These are phyloP conservation scores for Marmota monax DNA, from an alignment of 2,113 vertebrate genomes.

Conservation along the genomic window DNA sequence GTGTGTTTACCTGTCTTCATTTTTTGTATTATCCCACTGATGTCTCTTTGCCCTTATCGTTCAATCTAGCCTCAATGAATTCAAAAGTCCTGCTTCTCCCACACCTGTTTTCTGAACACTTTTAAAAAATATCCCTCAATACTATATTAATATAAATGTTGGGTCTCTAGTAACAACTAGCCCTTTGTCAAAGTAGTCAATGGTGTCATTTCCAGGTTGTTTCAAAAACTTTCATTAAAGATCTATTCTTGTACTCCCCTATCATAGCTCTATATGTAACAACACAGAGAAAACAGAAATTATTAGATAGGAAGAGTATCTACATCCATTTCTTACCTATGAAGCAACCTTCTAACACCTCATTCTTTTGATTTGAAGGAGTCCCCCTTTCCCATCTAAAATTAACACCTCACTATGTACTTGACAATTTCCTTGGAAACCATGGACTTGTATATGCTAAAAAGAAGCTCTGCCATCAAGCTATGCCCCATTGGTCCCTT, in stretches of 20 bases:
- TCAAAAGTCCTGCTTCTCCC: background rate
- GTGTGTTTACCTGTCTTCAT: background rate
- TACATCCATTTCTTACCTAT: background rate
- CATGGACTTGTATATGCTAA: background rate
- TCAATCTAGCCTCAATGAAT: background rate
- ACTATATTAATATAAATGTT: conserved; percentile 9
- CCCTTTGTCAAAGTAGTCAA: background rate
- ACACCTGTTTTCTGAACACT: background rate
- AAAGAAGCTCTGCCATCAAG: background rate
- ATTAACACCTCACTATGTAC: background rate
- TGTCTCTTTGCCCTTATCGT: background rate
- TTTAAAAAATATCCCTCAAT: background rate
- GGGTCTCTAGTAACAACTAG: background rate
- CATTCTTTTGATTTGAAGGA: background rate
- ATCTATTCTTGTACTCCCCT: background rate
- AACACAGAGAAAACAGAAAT: background rate
- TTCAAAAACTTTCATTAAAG: background rate
- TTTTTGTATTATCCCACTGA: background rate
- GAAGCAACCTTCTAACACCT: background rate
- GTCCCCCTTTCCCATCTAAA: background rate
- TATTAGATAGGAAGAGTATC: background rate
- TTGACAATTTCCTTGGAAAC: background rate
- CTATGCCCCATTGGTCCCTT: background rate
- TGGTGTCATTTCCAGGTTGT: background rate
- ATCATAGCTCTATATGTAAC: background rate